Evolutionary conservation across 2,113 vertebrate genomes (phyloP).

Genomic region (Odocoileus hemionus): DNA sequence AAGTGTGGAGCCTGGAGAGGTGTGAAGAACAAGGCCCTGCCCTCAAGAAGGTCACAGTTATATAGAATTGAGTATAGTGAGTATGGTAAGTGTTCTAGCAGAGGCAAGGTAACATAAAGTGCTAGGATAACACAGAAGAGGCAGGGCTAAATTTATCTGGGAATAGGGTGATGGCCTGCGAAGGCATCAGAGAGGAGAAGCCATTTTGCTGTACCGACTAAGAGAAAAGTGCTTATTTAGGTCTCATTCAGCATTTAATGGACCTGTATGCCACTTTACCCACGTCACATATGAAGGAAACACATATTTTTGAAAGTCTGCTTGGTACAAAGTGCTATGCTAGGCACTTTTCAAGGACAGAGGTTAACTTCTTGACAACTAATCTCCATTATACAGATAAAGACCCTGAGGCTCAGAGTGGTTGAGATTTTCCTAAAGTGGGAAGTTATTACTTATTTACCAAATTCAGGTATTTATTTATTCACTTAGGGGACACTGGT

Average conservation of each 20-base stretch:
- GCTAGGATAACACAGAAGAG: neutral
- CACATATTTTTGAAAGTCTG: neutral
- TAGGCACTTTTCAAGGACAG: neutral
- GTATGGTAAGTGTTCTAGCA: neutral
- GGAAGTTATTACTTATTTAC: neutral
- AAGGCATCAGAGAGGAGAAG: neutral
- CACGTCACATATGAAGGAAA: neutral
- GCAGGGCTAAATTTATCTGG: neutral
- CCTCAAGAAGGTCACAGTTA: neutral
- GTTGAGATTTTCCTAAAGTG: neutral
- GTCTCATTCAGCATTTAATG: neutral
- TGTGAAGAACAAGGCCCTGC: neutral
- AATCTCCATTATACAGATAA: neutral
- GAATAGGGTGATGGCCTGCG: neutral
- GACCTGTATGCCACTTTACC: neutral
- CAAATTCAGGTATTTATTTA: neutral
- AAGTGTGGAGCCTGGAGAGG: neutral
- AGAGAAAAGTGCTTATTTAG: neutral
- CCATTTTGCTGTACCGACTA: neutral
- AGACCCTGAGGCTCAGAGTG: neutral
- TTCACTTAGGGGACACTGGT: neutral
- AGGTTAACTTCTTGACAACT: neutral
- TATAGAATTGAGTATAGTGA: neutral
- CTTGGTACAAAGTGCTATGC: neutral
- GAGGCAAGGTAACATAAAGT: neutral